Conservation (phyloP, 2,888 invertebrate species). For the Nomada hirtipes region DNA sequence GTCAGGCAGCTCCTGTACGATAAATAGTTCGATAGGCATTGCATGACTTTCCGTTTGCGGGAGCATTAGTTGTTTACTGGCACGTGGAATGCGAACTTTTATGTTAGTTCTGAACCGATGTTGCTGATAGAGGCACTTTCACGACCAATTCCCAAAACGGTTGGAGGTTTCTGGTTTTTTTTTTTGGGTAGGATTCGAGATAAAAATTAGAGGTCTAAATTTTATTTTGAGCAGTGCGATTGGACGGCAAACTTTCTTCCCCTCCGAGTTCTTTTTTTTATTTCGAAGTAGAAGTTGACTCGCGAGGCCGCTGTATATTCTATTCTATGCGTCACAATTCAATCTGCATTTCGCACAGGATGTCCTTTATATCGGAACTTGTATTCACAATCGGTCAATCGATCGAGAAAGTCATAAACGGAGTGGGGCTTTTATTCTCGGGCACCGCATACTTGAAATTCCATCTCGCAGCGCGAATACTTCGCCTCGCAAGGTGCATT, state of each 20-base stretch:
- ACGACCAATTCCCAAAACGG: no score
- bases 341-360: background rate
- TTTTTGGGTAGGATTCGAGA: no score
- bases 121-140: no score
- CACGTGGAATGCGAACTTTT: no score
- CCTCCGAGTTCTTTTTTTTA: background rate
- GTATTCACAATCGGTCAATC: constrained; percentile 29
- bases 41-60: constrained; percentile 37
- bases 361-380: constrained; percentile 9
- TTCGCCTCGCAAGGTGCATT: constrained; percentile 36
- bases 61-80: background rate
- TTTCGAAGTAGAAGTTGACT: background rate
- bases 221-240: background rate
- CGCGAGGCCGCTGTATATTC: background rate
- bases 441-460: constrained; percentile 53
- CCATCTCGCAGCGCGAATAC: constrained; percentile 47
- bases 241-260: background rate
- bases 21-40: constrained; percentile 38
- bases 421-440: constrained; percentile 49
- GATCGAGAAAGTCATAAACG: constrained; percentile 52
- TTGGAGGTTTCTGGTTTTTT: no score
- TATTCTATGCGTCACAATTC: background rate
- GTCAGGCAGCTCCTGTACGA: constrained; percentile 27
- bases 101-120: no score
- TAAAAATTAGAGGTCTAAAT: background rate